Evolutionary conservation across 2,113 vertebrate species (phyloP), one percentile per base, ranked within the genome.

Genomic region (Gyps fulvus): DNA sequence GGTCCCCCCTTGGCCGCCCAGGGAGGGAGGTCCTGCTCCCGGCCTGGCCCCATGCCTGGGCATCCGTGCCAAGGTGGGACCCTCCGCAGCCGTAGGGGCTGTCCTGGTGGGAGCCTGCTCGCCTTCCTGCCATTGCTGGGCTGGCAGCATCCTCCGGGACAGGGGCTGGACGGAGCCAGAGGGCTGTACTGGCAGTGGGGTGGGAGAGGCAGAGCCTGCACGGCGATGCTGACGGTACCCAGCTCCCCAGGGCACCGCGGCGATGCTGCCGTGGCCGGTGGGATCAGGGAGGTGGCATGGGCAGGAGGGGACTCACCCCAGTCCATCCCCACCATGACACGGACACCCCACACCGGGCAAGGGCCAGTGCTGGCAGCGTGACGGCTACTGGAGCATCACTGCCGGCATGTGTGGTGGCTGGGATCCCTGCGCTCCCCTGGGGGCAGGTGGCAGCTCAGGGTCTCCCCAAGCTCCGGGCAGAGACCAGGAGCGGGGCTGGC

Each of bases 241-340:
- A 13, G 59, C 47, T 63, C 23, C 52, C 62, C 10, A 2, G 31
- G 69, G 2, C 17, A 45, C 63, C n/a, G 3, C 2, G 2, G 71
- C 0, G 0, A 4, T 27, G 45, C 66, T 91, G 42, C 45, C 36
- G 17, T 61, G 66, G 16, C 26, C 3, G 0, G 26, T 3, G 19
- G 47, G 32, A 36, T 1, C 1, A 1, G 22, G 49, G 59, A 42
- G 42, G 27, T 2, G 10, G 14, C 0, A 0, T 43, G 45, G 45
- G 71, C 26, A 42, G 63, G 54, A 62, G 36, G 17, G n/a, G 6
- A 27, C 69, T 79, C 38, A 18, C 42, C 8, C 9, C 4, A 0
- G 3, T 59, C 42, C 34, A 14, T 74, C 40, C 59, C 31, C 20
- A 7, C 55, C 9, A 1, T 16, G 13, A n/a, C 69, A 40, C 45